Conservation (phyloP, 2,113 vertebrate genomes). For the Suricata suricatta region DNA sequence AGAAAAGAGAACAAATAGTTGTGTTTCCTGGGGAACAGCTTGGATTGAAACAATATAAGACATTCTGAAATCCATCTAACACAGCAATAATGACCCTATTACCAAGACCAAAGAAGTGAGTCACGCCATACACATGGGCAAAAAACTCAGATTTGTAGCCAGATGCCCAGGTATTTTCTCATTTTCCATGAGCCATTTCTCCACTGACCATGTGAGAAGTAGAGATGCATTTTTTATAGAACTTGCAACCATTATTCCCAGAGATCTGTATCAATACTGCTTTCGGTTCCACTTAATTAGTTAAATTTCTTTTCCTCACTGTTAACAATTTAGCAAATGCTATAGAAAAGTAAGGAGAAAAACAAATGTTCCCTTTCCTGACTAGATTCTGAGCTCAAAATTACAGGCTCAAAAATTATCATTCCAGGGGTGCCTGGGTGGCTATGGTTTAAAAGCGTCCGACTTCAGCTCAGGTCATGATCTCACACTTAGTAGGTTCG, state of each 20-base stretch:
- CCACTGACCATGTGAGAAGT: background rate
- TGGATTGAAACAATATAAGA: slow-evolving; percentile 16
- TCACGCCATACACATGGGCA: slow-evolving; percentile 15
- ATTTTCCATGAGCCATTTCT: slow-evolving; percentile 5
- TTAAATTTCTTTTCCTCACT: background rate
- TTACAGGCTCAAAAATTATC: background rate
- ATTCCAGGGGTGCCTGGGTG: background rate
- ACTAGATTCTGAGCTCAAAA: background rate
- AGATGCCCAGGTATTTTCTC: slow-evolving; percentile 13
- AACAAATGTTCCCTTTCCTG: background rate
- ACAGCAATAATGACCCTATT: slow-evolving; percentile 19
- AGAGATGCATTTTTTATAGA: slow-evolving; percentile 3
- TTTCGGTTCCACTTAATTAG: background rate
- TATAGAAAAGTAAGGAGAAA: background rate
- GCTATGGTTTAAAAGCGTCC: too few relatives aligned
- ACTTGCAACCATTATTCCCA: background rate
- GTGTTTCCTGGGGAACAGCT: background rate
- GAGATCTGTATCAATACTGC: background rate
- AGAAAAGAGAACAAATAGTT: background rate
- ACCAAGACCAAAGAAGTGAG: slow-evolving; percentile 14
- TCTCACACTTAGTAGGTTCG: too few relatives aligned
- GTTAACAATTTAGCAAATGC: background rate
- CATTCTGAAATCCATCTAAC: slow-evolving; percentile 5
- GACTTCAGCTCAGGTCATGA: too few relatives aligned
- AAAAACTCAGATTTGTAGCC: background rate